Conservation (phyloP, 2,797 vertebrate species). For the Tragelaphus oryx region DNA sequence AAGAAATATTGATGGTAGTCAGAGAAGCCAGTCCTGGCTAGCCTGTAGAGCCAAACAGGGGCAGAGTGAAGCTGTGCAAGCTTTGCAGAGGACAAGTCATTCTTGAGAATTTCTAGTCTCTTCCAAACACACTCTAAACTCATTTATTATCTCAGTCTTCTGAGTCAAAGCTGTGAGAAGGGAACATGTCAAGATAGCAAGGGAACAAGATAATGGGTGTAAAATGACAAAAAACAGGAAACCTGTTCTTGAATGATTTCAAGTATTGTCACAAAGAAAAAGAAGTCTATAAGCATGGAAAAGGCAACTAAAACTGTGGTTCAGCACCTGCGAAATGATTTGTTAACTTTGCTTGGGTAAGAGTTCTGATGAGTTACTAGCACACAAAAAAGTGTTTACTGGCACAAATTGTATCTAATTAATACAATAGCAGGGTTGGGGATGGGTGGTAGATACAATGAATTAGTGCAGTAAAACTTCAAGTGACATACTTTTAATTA, state of each 20-base stretch:
- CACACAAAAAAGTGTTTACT: not conserved
- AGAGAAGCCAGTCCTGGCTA: not conserved
- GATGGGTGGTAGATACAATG: not conserved
- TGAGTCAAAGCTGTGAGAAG: slow-evolving; percentile 56
- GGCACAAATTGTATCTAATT: not conserved
- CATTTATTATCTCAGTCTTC: slow-evolving; percentile 59
- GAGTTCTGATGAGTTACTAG: not conserved
- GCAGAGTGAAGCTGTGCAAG: not conserved
- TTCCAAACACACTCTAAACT: slow-evolving; percentile 26
- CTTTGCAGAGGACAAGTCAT: not conserved
- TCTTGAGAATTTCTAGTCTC: slow-evolving; percentile 44
- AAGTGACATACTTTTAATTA: not conserved
- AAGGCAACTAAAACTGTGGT: not conserved
- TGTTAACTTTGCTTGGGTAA: not conserved
- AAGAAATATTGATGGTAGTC: not conserved
- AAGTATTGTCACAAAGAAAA: not conserved
- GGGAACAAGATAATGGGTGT: slow-evolving; percentile 70
- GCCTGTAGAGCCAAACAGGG: not conserved
- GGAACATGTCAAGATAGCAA: slow-evolving; percentile 70
- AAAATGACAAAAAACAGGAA: slow-evolving; percentile 70
- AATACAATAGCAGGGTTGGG: not conserved
- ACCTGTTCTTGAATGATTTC: not conserved
- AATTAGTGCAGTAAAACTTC: not conserved
- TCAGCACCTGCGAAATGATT: not conserved
- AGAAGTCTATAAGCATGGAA: not conserved